phyloP scores from a whole-genome alignment of 1,140 invertebrate species.

The Lepidurus arcticus region DNA sequence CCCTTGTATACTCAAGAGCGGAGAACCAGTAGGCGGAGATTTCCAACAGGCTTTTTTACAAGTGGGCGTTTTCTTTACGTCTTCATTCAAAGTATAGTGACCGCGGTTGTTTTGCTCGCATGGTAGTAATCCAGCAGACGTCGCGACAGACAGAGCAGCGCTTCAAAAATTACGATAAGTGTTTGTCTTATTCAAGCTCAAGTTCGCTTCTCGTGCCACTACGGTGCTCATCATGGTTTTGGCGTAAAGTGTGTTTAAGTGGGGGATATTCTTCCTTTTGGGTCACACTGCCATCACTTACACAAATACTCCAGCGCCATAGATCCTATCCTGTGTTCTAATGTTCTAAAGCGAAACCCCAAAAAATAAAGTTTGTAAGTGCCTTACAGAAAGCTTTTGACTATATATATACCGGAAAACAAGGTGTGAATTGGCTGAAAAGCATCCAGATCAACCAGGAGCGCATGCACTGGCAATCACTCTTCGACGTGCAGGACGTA shows the following conservation, averaged over 20 bases:
- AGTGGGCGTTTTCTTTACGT: constrained; percentile 14
- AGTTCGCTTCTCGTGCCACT: constrained; percentile 18
- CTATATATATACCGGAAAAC: too few species aligned
- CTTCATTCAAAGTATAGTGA: constrained; percentile 22
- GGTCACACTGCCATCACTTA: not conserved
- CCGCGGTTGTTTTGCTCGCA: not conserved
- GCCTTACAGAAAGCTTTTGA: too few species aligned
- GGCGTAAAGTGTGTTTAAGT: not conserved
- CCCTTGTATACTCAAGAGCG: not conserved
- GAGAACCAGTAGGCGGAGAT: constrained; percentile 1
- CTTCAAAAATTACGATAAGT: not conserved
- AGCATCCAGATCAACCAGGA: too few species aligned
- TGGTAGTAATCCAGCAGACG: not conserved
- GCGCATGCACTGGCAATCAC: too few species aligned
- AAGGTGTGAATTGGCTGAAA: too few species aligned
- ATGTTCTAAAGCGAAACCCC: too few species aligned
- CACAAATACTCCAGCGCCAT: not conserved
- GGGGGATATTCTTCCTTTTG: not conserved
- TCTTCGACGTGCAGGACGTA: not conserved
- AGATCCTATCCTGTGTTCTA: too few species aligned
- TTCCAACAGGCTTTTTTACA: not conserved
- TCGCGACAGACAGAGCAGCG: not conserved
- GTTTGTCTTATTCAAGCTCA: not conserved
- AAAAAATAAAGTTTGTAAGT: too few species aligned
- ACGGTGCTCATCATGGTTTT: not conserved